A percentile compares a stretch with the other conserved stretches of the same genome.
Evolutionary conservation across 2,113 vertebrate species (phyloP).

Genomic region (Megaceryle maxima): DNA sequence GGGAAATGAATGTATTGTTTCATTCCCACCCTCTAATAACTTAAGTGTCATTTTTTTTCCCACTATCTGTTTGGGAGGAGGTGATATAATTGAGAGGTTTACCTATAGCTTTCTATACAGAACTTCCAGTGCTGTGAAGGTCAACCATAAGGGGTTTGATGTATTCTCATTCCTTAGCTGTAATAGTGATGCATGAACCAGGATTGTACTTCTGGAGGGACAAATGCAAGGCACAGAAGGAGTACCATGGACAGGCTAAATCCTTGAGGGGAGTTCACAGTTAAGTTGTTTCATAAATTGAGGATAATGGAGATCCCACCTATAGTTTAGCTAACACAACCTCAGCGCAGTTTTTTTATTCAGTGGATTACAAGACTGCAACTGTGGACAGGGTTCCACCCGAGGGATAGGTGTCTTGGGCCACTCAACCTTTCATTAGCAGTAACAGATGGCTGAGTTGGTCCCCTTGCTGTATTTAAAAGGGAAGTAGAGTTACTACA

Average conservation of each 20-base stretch:
- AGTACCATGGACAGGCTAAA: not conserved
- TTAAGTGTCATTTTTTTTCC: not conserved
- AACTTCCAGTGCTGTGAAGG: not conserved
- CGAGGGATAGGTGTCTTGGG: not conserved
- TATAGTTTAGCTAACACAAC: not conserved
- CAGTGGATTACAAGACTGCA: not conserved
- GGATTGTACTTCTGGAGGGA: not conserved
- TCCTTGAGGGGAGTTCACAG: not conserved
- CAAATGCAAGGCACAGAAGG: not conserved
- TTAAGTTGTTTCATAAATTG: not conserved
- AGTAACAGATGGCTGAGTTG: not conserved
- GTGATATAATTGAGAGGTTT: not conserved
- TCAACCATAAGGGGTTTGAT: not conserved
- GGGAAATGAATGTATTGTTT: not conserved
- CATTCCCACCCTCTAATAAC: not conserved
- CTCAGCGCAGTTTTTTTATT: not conserved
- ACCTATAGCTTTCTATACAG: not conserved
- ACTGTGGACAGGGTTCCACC: not conserved
- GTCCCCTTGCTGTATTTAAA: not conserved
- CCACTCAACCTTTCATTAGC: not conserved
- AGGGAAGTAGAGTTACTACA: not conserved
- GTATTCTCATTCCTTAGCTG: not conserved
- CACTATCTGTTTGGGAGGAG: not conserved
- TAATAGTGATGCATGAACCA: too few species aligned
- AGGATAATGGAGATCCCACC: rapidly evolving